Conservation (phyloP, 2,797 vertebrate genomes). For the Eurystomus glaucurus region DNA sequence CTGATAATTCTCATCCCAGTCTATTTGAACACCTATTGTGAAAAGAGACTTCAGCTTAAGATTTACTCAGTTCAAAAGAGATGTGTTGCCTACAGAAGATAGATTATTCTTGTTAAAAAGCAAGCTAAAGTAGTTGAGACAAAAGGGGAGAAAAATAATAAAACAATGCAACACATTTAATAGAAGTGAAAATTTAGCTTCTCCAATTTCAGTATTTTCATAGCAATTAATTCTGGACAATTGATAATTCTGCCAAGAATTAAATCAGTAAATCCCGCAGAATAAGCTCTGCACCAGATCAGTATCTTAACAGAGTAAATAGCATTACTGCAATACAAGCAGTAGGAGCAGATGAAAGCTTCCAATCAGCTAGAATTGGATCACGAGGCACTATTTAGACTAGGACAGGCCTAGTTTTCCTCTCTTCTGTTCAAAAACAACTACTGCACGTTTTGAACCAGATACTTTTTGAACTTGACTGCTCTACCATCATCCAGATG, state of each 20-base stretch:
- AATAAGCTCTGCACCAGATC: conserved; percentile 34
- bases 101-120: neutral
- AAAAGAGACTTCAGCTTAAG: neutral
- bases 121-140: neutral
- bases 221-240: conserved; percentile 52
- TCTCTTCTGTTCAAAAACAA: neutral
- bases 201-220: conserved; percentile 18
- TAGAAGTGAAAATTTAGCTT: neutral
- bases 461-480: neutral
- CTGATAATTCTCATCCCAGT: neutral
- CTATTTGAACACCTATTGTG: fast-evolving
- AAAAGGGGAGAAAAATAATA: fast-evolving
- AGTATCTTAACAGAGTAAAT: conserved; percentile 20
- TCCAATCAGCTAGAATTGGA: neutral
- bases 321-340: conserved; percentile 53
- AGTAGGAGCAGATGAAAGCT: neutral
- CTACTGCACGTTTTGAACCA: fast-evolving
- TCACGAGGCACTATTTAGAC: neutral
- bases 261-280: conserved; percentile 47
- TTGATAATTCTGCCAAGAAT: conserved; percentile 40
- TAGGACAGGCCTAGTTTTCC: neutral
- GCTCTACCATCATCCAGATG: neutral
- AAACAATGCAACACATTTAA: neutral
- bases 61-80: neutral
- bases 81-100: neutral